Base-by-base conservation (phyloP, 2,113 vertebrate species). In the Aegithalos caudatus region DNA sequence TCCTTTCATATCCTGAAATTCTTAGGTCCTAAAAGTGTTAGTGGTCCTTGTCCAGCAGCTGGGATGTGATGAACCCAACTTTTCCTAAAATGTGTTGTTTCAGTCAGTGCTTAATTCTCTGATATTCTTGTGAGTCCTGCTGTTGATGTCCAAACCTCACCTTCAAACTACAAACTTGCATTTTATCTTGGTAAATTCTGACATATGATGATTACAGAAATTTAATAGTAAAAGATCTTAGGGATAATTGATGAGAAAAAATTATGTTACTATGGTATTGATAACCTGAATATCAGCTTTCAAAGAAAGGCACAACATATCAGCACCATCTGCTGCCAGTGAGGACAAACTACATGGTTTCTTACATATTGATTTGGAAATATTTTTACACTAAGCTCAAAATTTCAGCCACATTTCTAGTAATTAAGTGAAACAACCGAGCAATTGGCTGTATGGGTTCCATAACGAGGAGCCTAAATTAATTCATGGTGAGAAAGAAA, bases 271-370 rank as follows among this genome's bases (percentile, higher is more conserved):
- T 17, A 1, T 2, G 15, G 11, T 35, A 51, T 13, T 37, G 31
- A 58, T 56, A 73, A 81, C 15, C 31, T 60, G 19, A 12, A 18
- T 3, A 31, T 3, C 20, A 38, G 24, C 19, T 28, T 71, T 48
- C 44, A 62, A 21, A 48, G 28, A 45, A 6, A 35, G 13, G 35
- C 69, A 83, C 47, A 92, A 86, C 62, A 5, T 61, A 56, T 33
- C 69, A 96, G 94, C 96, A 91, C 94, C 96, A 95, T 64, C 95
- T 97, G 64, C 91, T 87, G 97, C 17, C 62, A 31, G 12, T 5
- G 5, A 29, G 16, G 12, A 47, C 60, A 71, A 94, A 92, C 24
- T 54, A 25, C 89, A 87, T 2, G 6, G 3, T 58, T 83, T 78
- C 14, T 44, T 40, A 47, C 19, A 6, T 14, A 19, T 0, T 0